Conservation (phyloP, 1,140 invertebrate genomes). For the Calephelis virginiensis region DNA sequence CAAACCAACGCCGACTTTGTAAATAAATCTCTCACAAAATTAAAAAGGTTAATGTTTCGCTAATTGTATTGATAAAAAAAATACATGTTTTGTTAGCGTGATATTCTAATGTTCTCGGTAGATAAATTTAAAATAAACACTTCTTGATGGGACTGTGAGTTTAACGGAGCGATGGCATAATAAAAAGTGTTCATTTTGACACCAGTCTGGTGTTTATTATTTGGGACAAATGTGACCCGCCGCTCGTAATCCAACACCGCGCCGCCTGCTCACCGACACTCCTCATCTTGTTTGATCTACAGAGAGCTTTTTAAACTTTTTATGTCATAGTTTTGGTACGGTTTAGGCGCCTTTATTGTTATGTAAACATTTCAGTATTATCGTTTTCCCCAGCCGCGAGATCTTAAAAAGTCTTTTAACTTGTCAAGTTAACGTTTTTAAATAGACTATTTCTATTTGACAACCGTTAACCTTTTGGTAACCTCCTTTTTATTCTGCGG, state of each 20-base stretch:
- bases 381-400: conserved; percentile 42
- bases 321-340: conserved; percentile 74
- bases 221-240: conserved; percentile 69
- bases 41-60: too few relatives aligned
- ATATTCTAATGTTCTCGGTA: conserved; percentile 47
- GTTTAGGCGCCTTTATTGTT: conserved; percentile 72
- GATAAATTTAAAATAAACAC: conserved; percentile 64
- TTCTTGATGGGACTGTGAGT: conserved; percentile 42
- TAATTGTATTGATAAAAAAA: too few relatives aligned
- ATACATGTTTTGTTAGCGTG: too few relatives aligned
- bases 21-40: too few relatives aligned
- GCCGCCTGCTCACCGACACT: conserved; percentile 65
- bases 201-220: conserved; percentile 77
- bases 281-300: conserved; percentile 75
- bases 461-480: too few relatives aligned
- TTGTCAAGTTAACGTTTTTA: conserved; percentile 12
- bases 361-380: conserved; percentile 68
- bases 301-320: conserved; percentile 78
- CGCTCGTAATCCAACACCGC: conserved; percentile 59
- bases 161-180: conserved; percentile 69
- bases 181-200: conserved; percentile 75
- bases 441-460: too few relatives aligned
- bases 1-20: too few relatives aligned
- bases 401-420: conserved; percentile 16
- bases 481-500: too few relatives aligned